phyloP scores from a whole-genome alignment of 2,888 invertebrate genomes.

The Pogonocherus hispidulus region DNA sequence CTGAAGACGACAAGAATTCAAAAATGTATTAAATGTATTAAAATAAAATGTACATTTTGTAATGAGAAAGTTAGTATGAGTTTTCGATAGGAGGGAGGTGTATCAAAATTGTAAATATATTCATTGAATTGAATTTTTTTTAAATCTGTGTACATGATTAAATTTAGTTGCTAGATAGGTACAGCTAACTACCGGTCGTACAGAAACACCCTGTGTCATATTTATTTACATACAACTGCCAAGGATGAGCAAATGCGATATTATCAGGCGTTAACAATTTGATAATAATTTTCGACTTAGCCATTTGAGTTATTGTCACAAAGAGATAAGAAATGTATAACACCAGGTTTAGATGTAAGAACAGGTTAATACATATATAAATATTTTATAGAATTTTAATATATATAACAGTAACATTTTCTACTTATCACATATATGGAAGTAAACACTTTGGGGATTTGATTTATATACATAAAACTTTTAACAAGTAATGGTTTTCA shows the following conservation, averaged over 20 bases:
- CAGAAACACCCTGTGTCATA: no score
- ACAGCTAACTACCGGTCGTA: no score
- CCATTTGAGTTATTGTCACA: conserved; percentile 49
- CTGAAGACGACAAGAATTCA: no score
- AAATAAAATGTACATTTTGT: no score
- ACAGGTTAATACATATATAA: conserved; percentile 36
- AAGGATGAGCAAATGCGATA: not conserved
- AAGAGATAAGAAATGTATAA: conserved; percentile 43
- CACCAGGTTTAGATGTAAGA: conserved; percentile 35
- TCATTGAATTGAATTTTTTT: no score
- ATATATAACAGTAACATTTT: conserved; percentile 48
- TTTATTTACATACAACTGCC: no score
- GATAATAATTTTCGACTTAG: conserved; percentile 1
- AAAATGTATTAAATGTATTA: no score
- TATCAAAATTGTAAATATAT: no score
- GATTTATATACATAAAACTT: conserved; percentile 19
- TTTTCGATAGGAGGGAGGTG: no score
- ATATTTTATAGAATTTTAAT: conserved; percentile 49
- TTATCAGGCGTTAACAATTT: conserved; percentile 7
- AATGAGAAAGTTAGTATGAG: no score
- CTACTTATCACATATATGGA: conserved; percentile 65
- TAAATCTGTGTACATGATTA: no score
- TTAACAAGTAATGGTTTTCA: not conserved
- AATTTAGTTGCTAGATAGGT: no score
- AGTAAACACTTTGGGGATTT: conserved; percentile 56